Base-by-base conservation (phyloP, 2,888 invertebrate genomes). In the Pterostichus madidus region DNA sequence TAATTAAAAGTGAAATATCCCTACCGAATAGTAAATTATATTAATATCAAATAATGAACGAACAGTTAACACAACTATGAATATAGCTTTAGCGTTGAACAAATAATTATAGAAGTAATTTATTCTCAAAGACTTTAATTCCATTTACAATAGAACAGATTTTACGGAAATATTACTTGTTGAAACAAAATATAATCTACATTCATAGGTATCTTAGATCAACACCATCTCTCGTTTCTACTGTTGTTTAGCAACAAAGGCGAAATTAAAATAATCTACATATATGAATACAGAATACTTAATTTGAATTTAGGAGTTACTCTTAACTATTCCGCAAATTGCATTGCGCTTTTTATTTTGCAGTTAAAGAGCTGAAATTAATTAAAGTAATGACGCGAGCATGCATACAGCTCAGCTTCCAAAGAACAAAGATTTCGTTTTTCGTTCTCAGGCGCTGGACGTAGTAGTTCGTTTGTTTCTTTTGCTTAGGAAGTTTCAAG, bases 381-480 rank as follows among this genome's bases (percentile, higher is more conserved):
- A 80, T 80, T 80, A 80, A 80, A 80, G 80, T 68, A 80, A 80
- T 80, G 80, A 80, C 71, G 53, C 80, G 59, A 71, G 44, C 68
- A 71, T 71, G 68, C 39, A 80, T 24, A 49, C 49, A 75, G 31
- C 52, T 24, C 49, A 75, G 31, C 52, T 24, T 32, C 52, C 32
- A 80, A 73, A 73, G 80, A 71, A 53, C 53, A 71, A 75, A 75
- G 75, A 75, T 75, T 75, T 56, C 13, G 56, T 49, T 49, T 39
- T 35, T 64, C 64, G 8, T 71, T 71, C 68, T 71, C 68, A 71
- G 68, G 39, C 68, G 15, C 17, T 56, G 56, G 17, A 56, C 17
- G 17, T 10, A 44, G 10, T 24, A 24, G 24, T 24, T 24, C 24
- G 15, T 32, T 52, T 80, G 10, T 80, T 80, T 52, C 64, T 68